Evolutionary conservation across 2,888 invertebrate species (phyloP), one percentile per base, ranked within the genome.

Genomic region (Nomada ruficornis): DNA sequence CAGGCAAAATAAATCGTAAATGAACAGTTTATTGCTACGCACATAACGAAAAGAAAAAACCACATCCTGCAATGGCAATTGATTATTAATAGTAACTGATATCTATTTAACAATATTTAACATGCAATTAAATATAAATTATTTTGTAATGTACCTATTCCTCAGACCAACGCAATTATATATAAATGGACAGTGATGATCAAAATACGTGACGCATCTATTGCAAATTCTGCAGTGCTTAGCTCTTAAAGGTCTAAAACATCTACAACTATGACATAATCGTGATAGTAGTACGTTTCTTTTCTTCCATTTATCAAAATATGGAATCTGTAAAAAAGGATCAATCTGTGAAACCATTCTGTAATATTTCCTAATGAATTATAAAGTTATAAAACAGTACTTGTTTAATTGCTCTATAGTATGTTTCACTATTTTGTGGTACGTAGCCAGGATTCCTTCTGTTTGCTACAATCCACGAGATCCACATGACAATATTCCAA

Each of bases 121-220:
- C 18, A 15, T 29, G 42, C 64, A 42, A 9, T 69, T 70, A 15
- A 36, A 52, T 23, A 26, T 13, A 57, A 44, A 69, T 57, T 9
- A 60, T 29, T 15, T 70, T 23, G 10, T n/a, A 59, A 11, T 26
- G 88, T 90, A 95, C 96, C 96, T 96, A 94, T 98, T 98, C 80
- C 97, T 96, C 55, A 98, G 95, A 1, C 98, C 98, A 23, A 98
- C 98, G 93, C 98, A 98, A 93, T 98, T 98, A 94, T 98, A 98
- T 89, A 98, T 98, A 93, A 98, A 98, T 0, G 98, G 98, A 93
- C 98, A 98, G 93, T 98, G 98, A 94, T 98, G 98, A 93, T 98
- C 98, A 91, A 98, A 98, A 93, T 98, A 98, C 2, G 96, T 96
- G 2, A 98, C 97, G 91, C 98, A 98, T 77, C 98, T 96, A 92